Conservation (phyloP, 2,888 invertebrate genomes). For the Plebejus anna region DNA sequence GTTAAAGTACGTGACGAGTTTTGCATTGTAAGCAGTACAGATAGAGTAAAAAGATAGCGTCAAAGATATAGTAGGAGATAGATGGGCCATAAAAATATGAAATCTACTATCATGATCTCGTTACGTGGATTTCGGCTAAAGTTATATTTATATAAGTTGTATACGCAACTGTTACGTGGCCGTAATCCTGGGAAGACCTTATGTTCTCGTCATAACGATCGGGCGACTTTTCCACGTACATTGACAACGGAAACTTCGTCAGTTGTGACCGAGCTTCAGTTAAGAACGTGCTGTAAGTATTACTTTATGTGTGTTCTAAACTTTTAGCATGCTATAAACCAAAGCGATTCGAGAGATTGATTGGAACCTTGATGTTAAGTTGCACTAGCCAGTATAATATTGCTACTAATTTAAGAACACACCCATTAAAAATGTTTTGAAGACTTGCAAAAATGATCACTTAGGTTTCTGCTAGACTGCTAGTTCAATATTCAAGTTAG, state of each 20-base stretch:
- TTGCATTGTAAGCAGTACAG: not conserved
- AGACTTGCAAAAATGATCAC: too few species aligned
- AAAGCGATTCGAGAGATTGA: too few species aligned
- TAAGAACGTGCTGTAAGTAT: not conserved
- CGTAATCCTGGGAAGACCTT: constrained; percentile 17
- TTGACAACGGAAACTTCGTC: not conserved
- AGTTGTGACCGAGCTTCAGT: not conserved
- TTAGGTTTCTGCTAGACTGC: too few species aligned
- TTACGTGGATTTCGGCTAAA: constrained; percentile 9
- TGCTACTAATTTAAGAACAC: too few species aligned
- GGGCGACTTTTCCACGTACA: constrained; percentile 6
- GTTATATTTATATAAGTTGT: not conserved
- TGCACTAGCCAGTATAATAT: too few species aligned
- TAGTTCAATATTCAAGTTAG: too few species aligned
- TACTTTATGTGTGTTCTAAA: too few species aligned
- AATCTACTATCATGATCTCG: not conserved
- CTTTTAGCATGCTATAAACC: too few species aligned
- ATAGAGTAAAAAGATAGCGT: constrained; percentile 6
- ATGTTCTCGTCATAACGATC: not conserved
- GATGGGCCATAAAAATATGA: not conserved
- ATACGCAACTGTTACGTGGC: not conserved
- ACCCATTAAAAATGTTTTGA: too few species aligned
- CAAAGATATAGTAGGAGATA: constrained; percentile 4
- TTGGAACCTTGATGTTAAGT: too few species aligned
- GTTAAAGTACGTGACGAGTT: not conserved